Conservation (phyloP, 2,113 vertebrate species). For the Anoura caudifer region DNA sequence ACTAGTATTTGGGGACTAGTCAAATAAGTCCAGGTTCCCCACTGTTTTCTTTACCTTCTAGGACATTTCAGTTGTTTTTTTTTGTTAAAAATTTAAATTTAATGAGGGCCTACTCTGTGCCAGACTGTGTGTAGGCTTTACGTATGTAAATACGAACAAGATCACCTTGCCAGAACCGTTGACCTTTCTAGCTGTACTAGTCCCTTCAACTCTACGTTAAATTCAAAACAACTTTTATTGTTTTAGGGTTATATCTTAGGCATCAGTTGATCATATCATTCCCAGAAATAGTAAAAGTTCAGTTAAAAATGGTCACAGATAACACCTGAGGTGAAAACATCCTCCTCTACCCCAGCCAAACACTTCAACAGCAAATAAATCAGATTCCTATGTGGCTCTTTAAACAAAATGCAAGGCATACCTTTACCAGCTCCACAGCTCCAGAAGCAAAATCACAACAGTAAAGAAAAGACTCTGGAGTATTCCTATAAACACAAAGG, state of each 20-base stretch:
- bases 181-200: not conserved
- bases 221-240: constrained; percentile 15
- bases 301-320: constrained; percentile 74
- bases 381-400: constrained; percentile 55
- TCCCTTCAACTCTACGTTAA: constrained; percentile 17
- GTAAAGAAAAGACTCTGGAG: constrained; percentile 87
- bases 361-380: constrained; percentile 58
- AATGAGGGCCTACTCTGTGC: not conserved
- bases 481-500: constrained; percentile 80
- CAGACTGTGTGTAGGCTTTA: not conserved
- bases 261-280: constrained; percentile 58
- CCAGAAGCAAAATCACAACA: constrained; percentile 93
- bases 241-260: constrained; percentile 1
- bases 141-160: not conserved
- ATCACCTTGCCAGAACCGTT: not conserved
- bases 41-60: not conserved
- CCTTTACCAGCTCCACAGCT: constrained; percentile 91
- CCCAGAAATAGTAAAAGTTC: constrained; percentile 70
- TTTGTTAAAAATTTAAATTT: not conserved
- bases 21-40: not conserved
- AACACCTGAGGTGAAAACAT: constrained; percentile 30
- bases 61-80: not conserved
- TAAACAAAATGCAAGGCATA: constrained; percentile 74
- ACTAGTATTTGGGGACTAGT: not conserved
- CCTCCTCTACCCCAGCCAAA: not conserved